phyloP scores from a whole-genome alignment of 2,797 vertebrate genomes.

The Tinamus major region DNA sequence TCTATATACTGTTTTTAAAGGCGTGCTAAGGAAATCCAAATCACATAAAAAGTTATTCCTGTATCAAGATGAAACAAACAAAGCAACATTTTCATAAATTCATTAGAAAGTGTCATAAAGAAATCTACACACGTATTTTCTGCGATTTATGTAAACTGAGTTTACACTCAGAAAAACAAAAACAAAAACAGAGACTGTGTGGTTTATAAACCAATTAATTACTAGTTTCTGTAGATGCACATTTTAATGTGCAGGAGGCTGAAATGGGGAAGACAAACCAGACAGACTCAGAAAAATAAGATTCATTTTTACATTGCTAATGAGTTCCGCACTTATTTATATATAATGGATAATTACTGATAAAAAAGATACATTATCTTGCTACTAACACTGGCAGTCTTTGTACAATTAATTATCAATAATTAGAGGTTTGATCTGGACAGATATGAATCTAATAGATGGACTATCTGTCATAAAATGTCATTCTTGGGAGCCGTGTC shows the following conservation, averaged over 20 bases:
- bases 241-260: not conserved
- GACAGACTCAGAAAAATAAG: not conserved
- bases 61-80: not conserved
- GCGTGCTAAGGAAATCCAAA: not conserved
- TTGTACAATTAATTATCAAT: not conserved
- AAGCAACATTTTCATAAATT: not conserved
- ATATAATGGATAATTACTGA: not conserved
- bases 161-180: not conserved
- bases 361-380: not conserved
- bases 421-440: not conserved
- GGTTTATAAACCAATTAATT: not conserved
- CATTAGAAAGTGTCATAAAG: not conserved
- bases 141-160: not conserved
- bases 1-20: not conserved
- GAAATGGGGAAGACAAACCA: not conserved
- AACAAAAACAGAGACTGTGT: not conserved
- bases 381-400: not conserved
- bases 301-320: not conserved
- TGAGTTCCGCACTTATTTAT: not conserved
- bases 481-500: not conserved
- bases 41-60: not conserved
- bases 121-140: not conserved
- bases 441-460: not conserved
- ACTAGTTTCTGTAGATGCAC: not conserved
- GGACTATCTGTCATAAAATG: not conserved